Base-by-base conservation (phyloP, 1,140 invertebrate species). In the Drosophila azteca region DNA sequence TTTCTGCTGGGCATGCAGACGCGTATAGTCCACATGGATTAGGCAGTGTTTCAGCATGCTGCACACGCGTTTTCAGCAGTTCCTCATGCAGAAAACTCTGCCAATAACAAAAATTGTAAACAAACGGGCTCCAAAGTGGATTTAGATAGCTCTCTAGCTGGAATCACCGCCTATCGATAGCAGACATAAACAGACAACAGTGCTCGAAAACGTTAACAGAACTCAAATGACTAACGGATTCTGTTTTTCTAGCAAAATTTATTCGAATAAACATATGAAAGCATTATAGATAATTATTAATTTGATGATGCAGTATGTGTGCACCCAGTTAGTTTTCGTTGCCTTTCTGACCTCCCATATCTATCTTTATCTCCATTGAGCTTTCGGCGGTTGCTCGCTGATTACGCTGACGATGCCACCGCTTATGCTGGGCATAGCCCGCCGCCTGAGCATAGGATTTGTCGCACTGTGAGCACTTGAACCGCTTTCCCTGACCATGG, bases 401-500 rank as follows among this genome's bases (percentile, higher is more conserved):
- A 8, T 46, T 61, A 13, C 51, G 67, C 20, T 71, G 75, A 6
- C 79, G 63, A 51, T 87, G 83, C 79, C 84, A 88, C 39, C 83
- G 67, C 24, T 87, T 87, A 43, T 90, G 85, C 57, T 90, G 77
- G 8, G 80, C 64, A 11, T 70, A 90, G 8, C 87, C 85, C 54
- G 85, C 66, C 7, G 80, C 77, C 49, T 90, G 85, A 43, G 85
- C 68, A 26, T 79, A 90, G 0, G 88, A 50, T 26, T 90, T 90
- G 8, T 69, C 93, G 35, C 85, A 90, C 22, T 72, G 45, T 15
- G 96, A 95, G 73, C 96, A 97, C 6, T 93, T 91, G 81, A 94
- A 97, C 0, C 96, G 96, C 81, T 96, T 96, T 77, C 95, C 95
- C 1, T 95, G 95, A 5, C 95, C 96, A 87, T 97, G 96, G 78